Base-by-base conservation (phyloP, 2,113 vertebrate species). In the Butorides virescens region DNA sequence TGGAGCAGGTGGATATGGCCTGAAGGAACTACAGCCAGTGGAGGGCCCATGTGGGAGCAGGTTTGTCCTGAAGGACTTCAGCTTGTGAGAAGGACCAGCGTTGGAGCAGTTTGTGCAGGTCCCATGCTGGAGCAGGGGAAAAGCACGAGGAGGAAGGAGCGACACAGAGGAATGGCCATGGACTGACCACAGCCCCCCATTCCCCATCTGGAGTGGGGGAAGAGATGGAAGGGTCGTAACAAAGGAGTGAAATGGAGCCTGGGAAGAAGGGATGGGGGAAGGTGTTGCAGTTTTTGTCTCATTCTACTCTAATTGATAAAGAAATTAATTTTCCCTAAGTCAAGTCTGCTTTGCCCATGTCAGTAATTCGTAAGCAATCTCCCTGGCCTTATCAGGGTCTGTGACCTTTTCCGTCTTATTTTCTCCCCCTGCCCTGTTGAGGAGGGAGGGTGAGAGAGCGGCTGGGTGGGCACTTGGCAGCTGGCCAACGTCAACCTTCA, bases 361-460 rank as follows among this genome's bases (percentile, higher is more conserved):
- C 5, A 3, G 6, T 52, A 74, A 55, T 6, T 70, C 13, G 14
- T 63, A 59, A 49, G 12, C 23, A 30, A 37, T 56, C 13, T 85
- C 34, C 15, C 10, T 36, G 23, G 66, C 8, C 59, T 78, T 61
- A 37, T 9, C 2, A 9, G 49, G 21, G 37, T 78, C 22, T 0
- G 0, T 71, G 42, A 66, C 32, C 9, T 86, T 82, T 58, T 75
- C 14, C 0, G 4, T 63, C 19, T 50, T 67, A 23, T 5, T 75
- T 44, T 68, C 22, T 21, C 2, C 16, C 21, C 14, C 20, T 56
- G 36, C 10, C 32, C 23, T 39, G 13, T 59, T 53, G 47, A 66
- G 25, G 21, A 66, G 5, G 1, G 58, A 46, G 21, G 6, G 8
- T 71, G 36, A 90, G 12, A 71, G 49, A 23, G 10, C 0, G 0